These are phyloP conservation scores for Homarus gammarus DNA, from an alignment of 2,888 invertebrate species.

Conservation along the genomic window DNA sequence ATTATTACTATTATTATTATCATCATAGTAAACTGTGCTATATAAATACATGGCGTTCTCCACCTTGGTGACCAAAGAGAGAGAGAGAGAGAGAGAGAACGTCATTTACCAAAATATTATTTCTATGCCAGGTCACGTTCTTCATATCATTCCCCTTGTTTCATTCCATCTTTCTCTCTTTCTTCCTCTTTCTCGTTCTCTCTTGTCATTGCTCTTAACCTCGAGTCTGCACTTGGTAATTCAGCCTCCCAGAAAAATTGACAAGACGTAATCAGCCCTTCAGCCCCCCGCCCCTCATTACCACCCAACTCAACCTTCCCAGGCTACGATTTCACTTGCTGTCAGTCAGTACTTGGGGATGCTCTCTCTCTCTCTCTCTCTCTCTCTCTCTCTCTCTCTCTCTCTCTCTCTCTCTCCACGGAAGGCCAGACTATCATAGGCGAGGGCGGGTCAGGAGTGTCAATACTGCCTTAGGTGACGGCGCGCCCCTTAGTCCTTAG, in stretches of 20 bases:
- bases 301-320: constrained; percentile 3
- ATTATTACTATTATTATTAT: too few species aligned
- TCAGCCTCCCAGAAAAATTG: too few species aligned
- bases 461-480: not conserved
- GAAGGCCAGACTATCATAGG: not conserved
- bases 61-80: too few species aligned
- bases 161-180: not conserved
- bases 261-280: too few species aligned
- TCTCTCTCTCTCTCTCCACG: too few species aligned
- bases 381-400: constrained; percentile 1
- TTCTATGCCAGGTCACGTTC: not conserved
- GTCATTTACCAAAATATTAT: too few species aligned
- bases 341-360: not conserved
- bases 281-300: not conserved
- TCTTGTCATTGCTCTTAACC: too few species aligned
- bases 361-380: constrained; percentile 1
- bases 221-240: too few species aligned
- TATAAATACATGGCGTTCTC: too few species aligned
- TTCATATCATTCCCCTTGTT: not conserved
- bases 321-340: not conserved
- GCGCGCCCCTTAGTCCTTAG: not conserved
- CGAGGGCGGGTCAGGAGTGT: not conserved
- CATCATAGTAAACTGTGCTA: too few species aligned
- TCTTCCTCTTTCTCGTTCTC: not conserved
- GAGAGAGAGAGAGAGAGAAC: too few species aligned